A percentile compares a stretch with the other conserved stretches of the same genome.
These are phyloP conservation scores for Todiramphus saurophagus DNA, from an alignment of 2,113 vertebrate genomes.

Conservation along the genomic window DNA sequence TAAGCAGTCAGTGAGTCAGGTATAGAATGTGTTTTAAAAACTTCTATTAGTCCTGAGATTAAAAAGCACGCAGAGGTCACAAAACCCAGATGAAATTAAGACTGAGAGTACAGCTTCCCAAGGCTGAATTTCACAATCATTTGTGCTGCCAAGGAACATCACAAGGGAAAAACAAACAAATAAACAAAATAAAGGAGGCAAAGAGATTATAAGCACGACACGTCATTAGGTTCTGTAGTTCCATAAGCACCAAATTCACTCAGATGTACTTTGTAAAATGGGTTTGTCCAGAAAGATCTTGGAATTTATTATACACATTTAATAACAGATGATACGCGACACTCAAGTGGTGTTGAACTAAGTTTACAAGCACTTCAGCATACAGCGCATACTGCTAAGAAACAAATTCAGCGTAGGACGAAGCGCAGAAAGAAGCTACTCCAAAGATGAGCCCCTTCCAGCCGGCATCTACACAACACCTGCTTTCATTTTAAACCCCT, in stretches of 20 bases:
- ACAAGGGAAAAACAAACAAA: background rate
- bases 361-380: slow-evolving; percentile 18
- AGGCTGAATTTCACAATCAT: background rate
- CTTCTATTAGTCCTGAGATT: background rate
- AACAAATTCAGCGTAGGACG: background rate
- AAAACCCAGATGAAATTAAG: background rate
- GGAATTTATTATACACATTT: background rate
- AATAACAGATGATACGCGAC: background rate
- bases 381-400: background rate
- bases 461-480: background rate
- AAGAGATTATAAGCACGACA: background rate
- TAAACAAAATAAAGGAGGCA: background rate
- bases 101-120: accelerated
- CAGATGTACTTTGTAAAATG: background rate
- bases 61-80: background rate
- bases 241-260: background rate
- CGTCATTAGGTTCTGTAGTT: accelerated
- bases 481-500: background rate
- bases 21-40: background rate
- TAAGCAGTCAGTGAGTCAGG: background rate
- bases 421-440: background rate
- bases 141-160: background rate
- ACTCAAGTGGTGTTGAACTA: background rate
- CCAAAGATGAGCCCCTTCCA: background rate
- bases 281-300: background rate